A percentile compares a stretch with the other conserved stretches of the same genome.
Evolutionary conservation across 1,140 invertebrate species (phyloP).

Genomic region (Thaumatotibia leucotreta): DNA sequence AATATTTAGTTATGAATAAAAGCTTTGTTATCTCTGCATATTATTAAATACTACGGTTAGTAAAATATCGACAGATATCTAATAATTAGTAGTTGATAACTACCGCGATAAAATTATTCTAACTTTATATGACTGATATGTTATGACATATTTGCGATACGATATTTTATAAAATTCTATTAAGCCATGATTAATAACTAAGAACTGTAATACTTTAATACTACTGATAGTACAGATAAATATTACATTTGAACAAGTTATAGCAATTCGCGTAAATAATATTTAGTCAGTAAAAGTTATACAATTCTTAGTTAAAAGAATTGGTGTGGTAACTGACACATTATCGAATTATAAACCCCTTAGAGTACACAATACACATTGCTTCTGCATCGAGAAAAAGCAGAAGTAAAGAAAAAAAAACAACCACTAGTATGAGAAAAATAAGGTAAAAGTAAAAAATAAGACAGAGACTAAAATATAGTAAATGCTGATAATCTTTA

Average conservation of each 20-base stretch:
- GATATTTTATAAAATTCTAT: slow-evolving; percentile 41
- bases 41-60: not conserved
- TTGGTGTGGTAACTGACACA: slow-evolving; percentile 57
- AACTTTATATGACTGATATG: not conserved
- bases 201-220: slow-evolving; percentile 24
- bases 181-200: slow-evolving; percentile 61
- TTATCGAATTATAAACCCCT: slow-evolving; percentile 17
- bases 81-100: not conserved
- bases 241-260: not conserved
- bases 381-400: slow-evolving; percentile 70
- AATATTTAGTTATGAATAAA: not conserved
- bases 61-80: not conserved
- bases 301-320: slow-evolving; percentile 47
- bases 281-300: not conserved
- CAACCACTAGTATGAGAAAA: slow-evolving; percentile 13
- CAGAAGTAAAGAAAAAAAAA: slow-evolving; percentile 26
- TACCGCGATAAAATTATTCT: not conserved
- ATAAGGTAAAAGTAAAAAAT: slow-evolving; percentile 24
- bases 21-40: not conserved
- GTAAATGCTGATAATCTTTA: slow-evolving; percentile 14
- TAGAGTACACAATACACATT: slow-evolving; percentile 50
- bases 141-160: slow-evolving; percentile 1
- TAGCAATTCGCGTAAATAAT: not conserved
- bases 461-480: slow-evolving; percentile 5
- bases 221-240: too few relatives aligned